A percentile compares a stretch with the other conserved stretches of the same genome.
Conservation (phyloP, 1,140 invertebrate species). For the Lordiphosa collinella region DNA sequence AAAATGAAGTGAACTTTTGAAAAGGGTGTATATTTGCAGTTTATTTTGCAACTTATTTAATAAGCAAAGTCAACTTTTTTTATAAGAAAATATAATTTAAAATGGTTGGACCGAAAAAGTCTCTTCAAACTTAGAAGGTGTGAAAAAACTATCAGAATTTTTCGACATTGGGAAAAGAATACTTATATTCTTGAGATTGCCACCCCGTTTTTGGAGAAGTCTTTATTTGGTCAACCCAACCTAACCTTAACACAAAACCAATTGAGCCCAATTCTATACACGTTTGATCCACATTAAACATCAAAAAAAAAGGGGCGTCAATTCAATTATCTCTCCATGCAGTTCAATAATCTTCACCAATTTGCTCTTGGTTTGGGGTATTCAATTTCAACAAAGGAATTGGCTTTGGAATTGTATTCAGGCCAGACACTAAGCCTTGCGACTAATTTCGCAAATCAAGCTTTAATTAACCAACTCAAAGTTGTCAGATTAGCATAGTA, state of each 20-base stretch:
- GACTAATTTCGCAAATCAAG: slow-evolving; percentile 64
- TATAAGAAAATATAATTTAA: too few relatives aligned
- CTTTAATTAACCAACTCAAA: slow-evolving; percentile 61
- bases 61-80: too few relatives aligned
- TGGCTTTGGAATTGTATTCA: slow-evolving; percentile 40
- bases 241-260: slow-evolving; percentile 27
- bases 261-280: slow-evolving; percentile 23
- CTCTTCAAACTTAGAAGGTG: too few relatives aligned
- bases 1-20: slow-evolving; percentile 11
- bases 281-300: neutral
- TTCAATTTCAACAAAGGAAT: slow-evolving; percentile 5
- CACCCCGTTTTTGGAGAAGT: too few relatives aligned
- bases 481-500: slow-evolving; percentile 63
- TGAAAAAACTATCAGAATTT: too few relatives aligned
- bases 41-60: too few relatives aligned
- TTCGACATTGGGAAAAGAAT: too few relatives aligned
- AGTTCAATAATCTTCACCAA: slow-evolving; percentile 14
- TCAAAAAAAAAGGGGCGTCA: slow-evolving; percentile 55
- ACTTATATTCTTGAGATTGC: too few relatives aligned
- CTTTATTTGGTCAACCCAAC: too few relatives aligned
- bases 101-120: too few relatives aligned
- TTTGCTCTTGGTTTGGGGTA: neutral
- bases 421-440: slow-evolving; percentile 14
- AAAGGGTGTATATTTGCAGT: too few relatives aligned
- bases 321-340: slow-evolving; percentile 29